phyloP scores from a whole-genome alignment of 2,797 vertebrate species.

The Sus cebifrons region DNA sequence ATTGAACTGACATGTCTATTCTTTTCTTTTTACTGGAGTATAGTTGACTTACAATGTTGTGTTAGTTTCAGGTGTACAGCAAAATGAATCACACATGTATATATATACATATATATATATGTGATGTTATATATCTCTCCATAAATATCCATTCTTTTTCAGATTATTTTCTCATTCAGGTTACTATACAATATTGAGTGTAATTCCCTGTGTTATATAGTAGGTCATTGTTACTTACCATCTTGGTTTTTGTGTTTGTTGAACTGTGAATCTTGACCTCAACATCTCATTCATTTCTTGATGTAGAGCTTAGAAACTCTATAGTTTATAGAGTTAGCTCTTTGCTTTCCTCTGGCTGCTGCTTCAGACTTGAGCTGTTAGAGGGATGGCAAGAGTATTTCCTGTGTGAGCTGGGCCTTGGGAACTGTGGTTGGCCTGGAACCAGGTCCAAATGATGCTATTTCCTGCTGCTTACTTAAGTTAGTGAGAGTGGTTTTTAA shows the following conservation, averaged over 20 bases:
- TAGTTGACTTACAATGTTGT: no score
- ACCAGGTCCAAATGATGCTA: slow-evolving; percentile 48
- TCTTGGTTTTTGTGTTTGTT: neutral
- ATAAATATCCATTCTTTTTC: no score
- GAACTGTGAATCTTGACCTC: neutral
- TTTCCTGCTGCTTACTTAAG: slow-evolving; percentile 69
- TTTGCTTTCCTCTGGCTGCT: neutral
- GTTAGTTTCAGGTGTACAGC: no score
- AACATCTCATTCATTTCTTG: neutral
- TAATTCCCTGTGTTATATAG: no score
- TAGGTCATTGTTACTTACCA: no score
- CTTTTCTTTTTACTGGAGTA: neutral
- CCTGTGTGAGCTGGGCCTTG: neutral
- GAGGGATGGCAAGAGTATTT: neutral
- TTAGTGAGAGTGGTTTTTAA: slow-evolving; percentile 67
- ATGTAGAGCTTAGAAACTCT: no score
- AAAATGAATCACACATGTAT: no score
- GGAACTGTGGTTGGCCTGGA: slow-evolving; percentile 24
- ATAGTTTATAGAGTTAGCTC: neutral
- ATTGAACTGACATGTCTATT: neutral
- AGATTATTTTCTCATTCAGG: no score
- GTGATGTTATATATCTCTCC: no score
- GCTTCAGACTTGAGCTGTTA: neutral
- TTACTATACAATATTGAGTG: no score
- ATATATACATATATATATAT: no score